phyloP scores from a whole-genome alignment of 2,888 invertebrate species.

The Thymelicus acteon region DNA sequence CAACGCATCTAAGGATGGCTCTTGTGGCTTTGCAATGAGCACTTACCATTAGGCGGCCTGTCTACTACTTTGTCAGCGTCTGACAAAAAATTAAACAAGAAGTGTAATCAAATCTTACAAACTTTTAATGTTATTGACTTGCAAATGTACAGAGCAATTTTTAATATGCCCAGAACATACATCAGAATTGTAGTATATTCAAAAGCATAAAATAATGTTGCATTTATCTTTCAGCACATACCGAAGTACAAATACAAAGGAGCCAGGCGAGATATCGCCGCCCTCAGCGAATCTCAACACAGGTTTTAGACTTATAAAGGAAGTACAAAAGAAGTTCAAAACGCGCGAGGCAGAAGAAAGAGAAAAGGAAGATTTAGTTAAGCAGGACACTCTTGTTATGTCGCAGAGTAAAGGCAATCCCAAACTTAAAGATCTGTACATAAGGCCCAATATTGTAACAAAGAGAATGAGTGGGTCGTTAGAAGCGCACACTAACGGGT shows the following conservation, averaged over 20 bases:
- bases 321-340: conserved; percentile 99
- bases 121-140: no score
- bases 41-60: no score
- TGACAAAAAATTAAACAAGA: no score
- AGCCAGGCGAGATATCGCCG: conserved; percentile 97
- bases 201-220: no score
- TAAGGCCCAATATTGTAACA: conserved; percentile 99
- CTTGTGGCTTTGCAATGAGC: no score
- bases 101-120: no score
- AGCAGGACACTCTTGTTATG: conserved; percentile 97
- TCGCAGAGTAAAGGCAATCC: conserved; percentile 99
- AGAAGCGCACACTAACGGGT: conserved; percentile 98
- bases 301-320: conserved; percentile 98
- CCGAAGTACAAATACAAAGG: conserved; percentile 98
- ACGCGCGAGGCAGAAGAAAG: conserved; percentile 99
- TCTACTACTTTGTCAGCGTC: no score
- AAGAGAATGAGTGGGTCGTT: conserved; percentile 97
- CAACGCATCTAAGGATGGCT: no score
- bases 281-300: conserved; percentile 98
- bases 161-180: no score
- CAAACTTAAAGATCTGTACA: conserved; percentile 98
- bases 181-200: no score
- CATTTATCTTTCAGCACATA: conserved; percentile 89
- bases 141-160: no score
- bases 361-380: conserved; percentile 99